These are phyloP conservation scores for Thamnophis sirtalis DNA, from an alignment of 2,113 vertebrate genomes.

Conservation along the genomic window DNA sequence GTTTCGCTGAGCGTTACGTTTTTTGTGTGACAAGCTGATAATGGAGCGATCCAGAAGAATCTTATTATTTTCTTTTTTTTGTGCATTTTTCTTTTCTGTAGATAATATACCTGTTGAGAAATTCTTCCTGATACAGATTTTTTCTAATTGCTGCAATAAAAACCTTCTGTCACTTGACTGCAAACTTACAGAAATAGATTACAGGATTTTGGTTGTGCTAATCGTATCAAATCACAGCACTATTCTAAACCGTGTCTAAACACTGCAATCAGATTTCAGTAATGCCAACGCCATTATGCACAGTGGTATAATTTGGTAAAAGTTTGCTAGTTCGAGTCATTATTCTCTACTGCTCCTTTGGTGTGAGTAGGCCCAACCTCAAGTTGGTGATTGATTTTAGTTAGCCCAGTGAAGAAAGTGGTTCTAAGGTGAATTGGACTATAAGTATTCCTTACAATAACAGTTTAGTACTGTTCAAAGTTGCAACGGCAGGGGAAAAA, in stretches of 20 bases:
- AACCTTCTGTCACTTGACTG: neutral
- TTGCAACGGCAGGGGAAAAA: too few relatives aligned
- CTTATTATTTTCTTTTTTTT: neutral
- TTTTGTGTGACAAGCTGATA: neutral
- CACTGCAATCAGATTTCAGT: neutral
- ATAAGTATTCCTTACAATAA: too few relatives aligned
- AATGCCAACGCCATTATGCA: neutral
- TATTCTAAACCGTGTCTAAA: neutral
- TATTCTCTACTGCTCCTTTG: neutral
- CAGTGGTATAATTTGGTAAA: neutral
- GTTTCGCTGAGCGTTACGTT: neutral
- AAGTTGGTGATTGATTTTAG: neutral
- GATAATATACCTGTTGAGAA: neutral
- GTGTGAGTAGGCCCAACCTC: too few relatives aligned
- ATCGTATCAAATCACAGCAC: neutral
- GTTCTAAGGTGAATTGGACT: neutral
- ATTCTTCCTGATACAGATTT: neutral
- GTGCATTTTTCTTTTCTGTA: neutral
- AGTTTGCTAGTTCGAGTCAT: neutral
- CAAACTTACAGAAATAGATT: neutral
- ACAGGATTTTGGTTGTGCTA: neutral
- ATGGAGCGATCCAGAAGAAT: neutral
- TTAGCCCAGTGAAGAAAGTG: neutral
- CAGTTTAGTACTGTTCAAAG: too few relatives aligned
- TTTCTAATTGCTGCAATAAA: neutral